These are phyloP conservation scores for Campylomormyrus tamandua DNA, from an alignment of 2,113 vertebrate species.

Conservation along the genomic window DNA sequence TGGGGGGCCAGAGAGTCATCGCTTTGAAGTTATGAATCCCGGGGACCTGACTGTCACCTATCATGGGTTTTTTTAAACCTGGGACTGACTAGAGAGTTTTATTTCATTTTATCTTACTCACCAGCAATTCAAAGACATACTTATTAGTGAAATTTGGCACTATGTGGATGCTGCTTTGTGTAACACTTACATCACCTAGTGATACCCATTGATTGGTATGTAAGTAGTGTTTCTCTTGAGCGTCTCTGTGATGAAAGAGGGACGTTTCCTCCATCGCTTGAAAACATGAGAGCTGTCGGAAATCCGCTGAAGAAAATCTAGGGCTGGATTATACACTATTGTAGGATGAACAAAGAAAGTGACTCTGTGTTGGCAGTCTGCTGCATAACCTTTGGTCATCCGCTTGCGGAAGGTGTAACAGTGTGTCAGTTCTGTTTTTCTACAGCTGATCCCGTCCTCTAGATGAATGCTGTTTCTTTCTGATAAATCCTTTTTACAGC, in stretches of 20 bases:
- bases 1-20: background rate
- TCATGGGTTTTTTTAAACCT: background rate
- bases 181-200: background rate
- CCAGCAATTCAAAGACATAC: background rate
- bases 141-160: background rate
- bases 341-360: background rate
- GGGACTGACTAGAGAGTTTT: background rate
- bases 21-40: background rate
- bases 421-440: background rate
- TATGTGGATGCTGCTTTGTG: background rate
- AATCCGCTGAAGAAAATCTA: background rate
- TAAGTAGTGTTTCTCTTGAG: background rate
- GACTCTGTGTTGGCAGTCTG: background rate
- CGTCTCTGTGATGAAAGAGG: background rate
- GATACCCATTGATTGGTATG: background rate
- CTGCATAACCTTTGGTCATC: background rate
- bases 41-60: background rate
- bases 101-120: background rate
- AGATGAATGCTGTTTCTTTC: background rate
- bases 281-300: background rate
- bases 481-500: background rate
- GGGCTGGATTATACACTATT: background rate
- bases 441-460: background rate
- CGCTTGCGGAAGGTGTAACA: background rate
- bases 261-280: background rate